Conservation (phyloP, 2,888 invertebrate species). For the Tenthredo distinguenda region DNA sequence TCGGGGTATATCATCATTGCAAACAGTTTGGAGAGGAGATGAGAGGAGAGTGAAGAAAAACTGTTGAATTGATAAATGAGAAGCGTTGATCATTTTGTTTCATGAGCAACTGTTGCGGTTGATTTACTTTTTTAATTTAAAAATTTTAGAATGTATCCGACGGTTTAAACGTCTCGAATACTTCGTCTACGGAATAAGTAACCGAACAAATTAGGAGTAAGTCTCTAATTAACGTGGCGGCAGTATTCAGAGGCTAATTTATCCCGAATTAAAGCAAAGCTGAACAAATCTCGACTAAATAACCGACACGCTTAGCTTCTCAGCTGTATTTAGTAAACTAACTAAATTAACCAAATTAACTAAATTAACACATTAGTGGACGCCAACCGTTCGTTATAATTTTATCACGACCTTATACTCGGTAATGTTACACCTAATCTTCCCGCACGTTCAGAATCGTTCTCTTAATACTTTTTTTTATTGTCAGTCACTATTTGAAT, state of each 20-base stretch:
- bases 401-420: conserved; percentile 19
- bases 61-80: neutral
- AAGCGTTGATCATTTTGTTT: neutral
- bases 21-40: neutral
- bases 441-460: neutral
- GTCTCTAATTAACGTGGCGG: conserved; percentile 43
- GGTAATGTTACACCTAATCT: neutral
- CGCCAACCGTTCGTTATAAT: conserved; percentile 31
- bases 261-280: conserved; percentile 41
- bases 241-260: conserved; percentile 35
- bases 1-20: neutral
- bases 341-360: conserved; percentile 43
- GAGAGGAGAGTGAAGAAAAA: neutral
- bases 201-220: conserved; percentile 39
- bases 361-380: conserved; percentile 42
- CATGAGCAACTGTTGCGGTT: neutral
- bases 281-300: conserved; percentile 44
- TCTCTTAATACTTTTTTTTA: neutral
- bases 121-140: neutral
- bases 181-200: neutral
- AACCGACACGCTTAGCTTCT: conserved; percentile 36
- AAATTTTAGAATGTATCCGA: neutral
- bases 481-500: neutral
- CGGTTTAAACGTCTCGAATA: neutral
- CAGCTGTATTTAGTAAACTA: conserved; percentile 43